Evolutionary conservation across 2,113 vertebrate species (phyloP).

Genomic region (Ictalurus punctatus): DNA sequence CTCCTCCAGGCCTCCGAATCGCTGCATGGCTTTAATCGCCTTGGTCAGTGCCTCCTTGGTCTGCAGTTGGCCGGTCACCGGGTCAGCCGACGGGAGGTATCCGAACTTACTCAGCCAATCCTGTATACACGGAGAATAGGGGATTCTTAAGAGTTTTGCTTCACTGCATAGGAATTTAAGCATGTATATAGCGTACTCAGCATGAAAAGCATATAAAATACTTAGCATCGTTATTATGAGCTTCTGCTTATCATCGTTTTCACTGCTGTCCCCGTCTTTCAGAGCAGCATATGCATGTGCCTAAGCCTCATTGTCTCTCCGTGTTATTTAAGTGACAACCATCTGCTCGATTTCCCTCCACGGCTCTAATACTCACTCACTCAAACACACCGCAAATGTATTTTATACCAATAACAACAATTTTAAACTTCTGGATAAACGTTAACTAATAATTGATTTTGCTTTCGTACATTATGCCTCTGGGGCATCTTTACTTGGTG

Average conservation of each 20-base stretch:
- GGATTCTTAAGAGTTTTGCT: constrained; percentile 4
- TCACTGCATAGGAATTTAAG: background rate
- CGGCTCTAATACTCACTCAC: background rate
- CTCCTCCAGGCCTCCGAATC: constrained; percentile 87
- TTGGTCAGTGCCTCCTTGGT: constrained; percentile 87
- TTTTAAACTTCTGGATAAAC: constrained; percentile 10
- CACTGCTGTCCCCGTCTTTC: background rate
- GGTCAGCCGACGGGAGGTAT: constrained; percentile 88
- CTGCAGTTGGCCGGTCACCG: constrained; percentile 83
- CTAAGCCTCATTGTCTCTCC: constrained; percentile 11
- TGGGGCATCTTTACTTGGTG: constrained; percentile 8
- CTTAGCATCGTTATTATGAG: background rate
- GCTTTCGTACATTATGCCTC: constrained; percentile 40
- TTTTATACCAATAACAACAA: constrained; percentile 20
- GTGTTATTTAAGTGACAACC: constrained; percentile 44
- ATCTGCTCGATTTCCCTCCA: constrained; percentile 6
- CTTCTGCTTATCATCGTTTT: background rate
- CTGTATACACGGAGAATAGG: constrained; percentile 65
- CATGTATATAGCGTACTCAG: background rate
- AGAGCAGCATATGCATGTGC: background rate
- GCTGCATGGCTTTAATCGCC: constrained; percentile 93
- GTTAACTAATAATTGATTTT: constrained; percentile 30
- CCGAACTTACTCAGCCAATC: constrained; percentile 96
- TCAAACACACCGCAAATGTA: background rate
- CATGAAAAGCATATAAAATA: constrained; percentile 9